Evolutionary conservation across 2,113 vertebrate species (phyloP), one percentile per base, ranked within the genome.

Genomic region (Coturnix japonica): DNA sequence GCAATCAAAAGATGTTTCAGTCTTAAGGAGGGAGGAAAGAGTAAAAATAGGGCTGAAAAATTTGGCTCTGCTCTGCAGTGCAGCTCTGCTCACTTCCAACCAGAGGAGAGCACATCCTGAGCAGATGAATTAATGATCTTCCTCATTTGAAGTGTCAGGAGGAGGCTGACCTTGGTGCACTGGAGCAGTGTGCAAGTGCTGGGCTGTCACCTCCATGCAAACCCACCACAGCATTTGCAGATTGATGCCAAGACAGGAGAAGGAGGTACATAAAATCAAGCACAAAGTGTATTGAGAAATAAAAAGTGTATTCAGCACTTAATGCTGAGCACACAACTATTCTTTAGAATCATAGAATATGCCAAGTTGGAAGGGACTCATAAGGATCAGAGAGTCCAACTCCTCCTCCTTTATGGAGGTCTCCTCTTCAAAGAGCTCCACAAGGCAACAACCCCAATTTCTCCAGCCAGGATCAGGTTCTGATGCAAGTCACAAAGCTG

Each of bases 31-130:
- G 80, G 80, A 93, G 74, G 65, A 85, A 88, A 94, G 92, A 91
- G 44, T 41, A 94, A 95, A 94, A 95, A 94, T 86, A 93, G 81
- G 77, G 63, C 63, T 81, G 83, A 93, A 89, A 79, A 76, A 81
- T 63, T 84, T 94, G 93, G 92, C 93, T 91, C 22, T 0, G 65
- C 80, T 95, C 74, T 70, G 46, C 73, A 47, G 51, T 70, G 67
- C 63, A 22, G 51, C 76, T 78, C 85, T 37, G 41, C 47, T 72
- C 12, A 0, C 49, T 90, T 85, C 90, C 83, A 94, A 43, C 56
- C 81, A 86, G 83, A 90, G 69, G 78, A 93, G 54, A 93, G 65
- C 91, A 93, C 88, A 56, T 85, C 93, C 73, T 91, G 88, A 90
- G 77, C 91, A 41, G 77, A 67, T 64, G 92, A 94, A 81, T 91